Evolutionary conservation across 2,888 invertebrate species (phyloP).

Genomic region (Aphidius colemani): DNA sequence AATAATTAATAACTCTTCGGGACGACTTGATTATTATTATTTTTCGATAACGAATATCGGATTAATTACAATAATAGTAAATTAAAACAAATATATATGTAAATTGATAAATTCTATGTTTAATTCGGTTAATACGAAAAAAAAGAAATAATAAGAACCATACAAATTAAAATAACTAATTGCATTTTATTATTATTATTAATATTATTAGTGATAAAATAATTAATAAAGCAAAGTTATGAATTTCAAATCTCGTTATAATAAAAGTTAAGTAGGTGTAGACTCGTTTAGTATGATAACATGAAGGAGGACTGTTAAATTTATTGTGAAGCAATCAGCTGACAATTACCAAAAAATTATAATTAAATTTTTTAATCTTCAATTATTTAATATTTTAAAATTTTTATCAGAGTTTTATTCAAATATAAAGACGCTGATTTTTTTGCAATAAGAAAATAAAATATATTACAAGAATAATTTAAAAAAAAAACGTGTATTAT

Average conservation of each 20-base stretch:
- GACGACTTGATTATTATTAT: too few species aligned
- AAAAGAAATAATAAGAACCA: conserved; percentile 22
- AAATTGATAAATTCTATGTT: neutral
- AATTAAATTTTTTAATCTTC: neutral
- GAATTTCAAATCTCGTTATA: conserved; percentile 22
- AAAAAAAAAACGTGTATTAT: conserved; percentile 18
- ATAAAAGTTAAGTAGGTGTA: conserved; percentile 41
- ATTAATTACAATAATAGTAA: too few species aligned
- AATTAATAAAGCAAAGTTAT: neutral
- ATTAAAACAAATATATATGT: too few species aligned
- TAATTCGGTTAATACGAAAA: conserved; percentile 14
- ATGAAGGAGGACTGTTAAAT: conserved; percentile 34
- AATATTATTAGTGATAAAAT: too few species aligned
- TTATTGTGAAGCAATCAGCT: conserved; percentile 16
- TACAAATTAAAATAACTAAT: conserved; percentile 20
- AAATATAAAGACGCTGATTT: too few species aligned
- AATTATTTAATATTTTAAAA: neutral
- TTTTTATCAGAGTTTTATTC: too few species aligned
- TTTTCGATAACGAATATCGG: too few species aligned
- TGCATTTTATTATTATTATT: conserved; percentile 13
- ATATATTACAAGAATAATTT: too few species aligned
- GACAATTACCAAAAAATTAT: neutral
- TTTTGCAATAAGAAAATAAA: too few species aligned
- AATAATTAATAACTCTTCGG: too few species aligned
- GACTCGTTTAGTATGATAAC: conserved; percentile 30